Base-by-base conservation (phyloP, 2,888 invertebrate genomes). In the Rhopalosiphum nymphaeae region DNA sequence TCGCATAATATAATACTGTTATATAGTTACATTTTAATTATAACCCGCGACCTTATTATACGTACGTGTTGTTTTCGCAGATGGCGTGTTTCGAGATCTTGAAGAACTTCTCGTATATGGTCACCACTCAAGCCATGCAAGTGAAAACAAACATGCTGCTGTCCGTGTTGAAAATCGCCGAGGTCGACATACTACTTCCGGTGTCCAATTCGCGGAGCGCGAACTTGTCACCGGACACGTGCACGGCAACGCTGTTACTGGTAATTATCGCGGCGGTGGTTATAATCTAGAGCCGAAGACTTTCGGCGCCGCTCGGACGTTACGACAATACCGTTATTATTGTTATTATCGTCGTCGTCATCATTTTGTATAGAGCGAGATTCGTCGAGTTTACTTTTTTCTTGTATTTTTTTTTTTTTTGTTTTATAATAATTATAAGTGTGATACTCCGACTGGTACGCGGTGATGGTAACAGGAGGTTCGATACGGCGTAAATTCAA, bases 121-220 rank as follows among this genome's bases (percentile, higher is more conserved):
- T 98, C 96, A 98, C 98, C 96, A 97, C 97, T 90, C 97, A 98
- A 95, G 97, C 98, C 96, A 97, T 98, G 95, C 98, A 98, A 95
- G 97, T 98, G 95, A 97, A 98, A 95, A 98, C 98, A 91, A 98
- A 98, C 96, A 97, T 98, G 95, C 97, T 98, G 78, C 97, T 98
- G 94, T 98, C 98, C 95, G 98, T 98, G 96, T 98, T 98, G 96
- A 98, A 98, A 96, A 98, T 98, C 96, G 98, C 98, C 93, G 98
- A 98, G 96, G 98, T 98, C 93, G 98, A 98, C 96, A 97, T 98
- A 92, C 97, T 95, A 25, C 91, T 95, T 88, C 95, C 95, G 25
- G 95, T 95, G 26, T 61, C 94, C 5, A 91, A 91, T 13, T 94
- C 95, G 61, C 26, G 86, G 86, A 49, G 61, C 2, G 21, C 61